Conservation (phyloP, 2,113 vertebrate species). For the Malurus alboscapulatus region DNA sequence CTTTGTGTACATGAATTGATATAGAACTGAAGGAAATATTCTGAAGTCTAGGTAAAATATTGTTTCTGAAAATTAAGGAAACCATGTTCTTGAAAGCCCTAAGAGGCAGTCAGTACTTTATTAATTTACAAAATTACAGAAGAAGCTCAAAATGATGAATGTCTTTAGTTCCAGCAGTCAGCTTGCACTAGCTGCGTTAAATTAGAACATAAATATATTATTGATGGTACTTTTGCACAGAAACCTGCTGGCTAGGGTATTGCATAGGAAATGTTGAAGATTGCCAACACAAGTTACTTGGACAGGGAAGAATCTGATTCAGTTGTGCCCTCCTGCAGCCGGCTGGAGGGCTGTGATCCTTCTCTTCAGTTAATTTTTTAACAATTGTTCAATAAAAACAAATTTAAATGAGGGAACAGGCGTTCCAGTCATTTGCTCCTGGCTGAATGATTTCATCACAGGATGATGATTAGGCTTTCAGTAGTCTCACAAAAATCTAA, state of each 20-base stretch:
- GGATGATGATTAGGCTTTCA: neutral
- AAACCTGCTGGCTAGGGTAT: neutral
- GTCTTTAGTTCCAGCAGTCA: neutral
- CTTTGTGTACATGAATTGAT: rapidly evolving
- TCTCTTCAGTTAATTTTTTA: neutral
- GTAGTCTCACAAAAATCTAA: neutral
- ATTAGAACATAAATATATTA: neutral
- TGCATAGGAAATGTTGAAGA: neutral
- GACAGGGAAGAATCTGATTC: neutral
- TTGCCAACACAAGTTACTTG: neutral
- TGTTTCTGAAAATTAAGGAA: neutral
- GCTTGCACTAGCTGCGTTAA: neutral
- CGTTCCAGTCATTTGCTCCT: neutral
- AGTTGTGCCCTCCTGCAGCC: neutral
- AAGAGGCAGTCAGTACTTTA: neutral
- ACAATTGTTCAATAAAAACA: neutral
- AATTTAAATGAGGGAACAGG: neutral
- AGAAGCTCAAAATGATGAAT: rapidly evolving
- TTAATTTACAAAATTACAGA: neutral
- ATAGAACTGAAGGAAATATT: neutral
- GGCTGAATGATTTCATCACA: neutral
- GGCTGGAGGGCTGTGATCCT: rapidly evolving
- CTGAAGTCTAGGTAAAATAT: neutral
- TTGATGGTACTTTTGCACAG: neutral
- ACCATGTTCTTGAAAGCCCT: neutral